Evolutionary conservation across 2,888 invertebrate species (phyloP), one percentile per base, ranked within the genome.

Genomic region (Meteorus cinctellus): DNA sequence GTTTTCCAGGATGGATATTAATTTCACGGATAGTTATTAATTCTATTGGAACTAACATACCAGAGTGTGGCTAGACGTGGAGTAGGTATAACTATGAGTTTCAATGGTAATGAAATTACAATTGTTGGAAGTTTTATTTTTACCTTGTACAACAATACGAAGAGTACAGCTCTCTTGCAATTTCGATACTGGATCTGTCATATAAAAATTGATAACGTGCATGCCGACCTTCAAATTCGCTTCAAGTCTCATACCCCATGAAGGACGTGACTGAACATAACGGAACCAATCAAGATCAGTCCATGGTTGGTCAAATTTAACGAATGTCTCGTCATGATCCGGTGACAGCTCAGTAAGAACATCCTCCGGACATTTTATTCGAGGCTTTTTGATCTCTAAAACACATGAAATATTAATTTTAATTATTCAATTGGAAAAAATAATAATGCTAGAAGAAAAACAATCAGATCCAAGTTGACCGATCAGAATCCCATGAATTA

Each of bases 281-380:
- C 91, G 90, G 77, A 86, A 88, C 90, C 91, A 91, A 85, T 91
- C 91, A 62, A 92, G 90, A 84, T 92, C 91, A 59, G 92, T 91
- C 76, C 90, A 90, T 4, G 92, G 92, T 77, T 90, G 90, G 68
- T 91, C 90, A 79, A 92, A 90, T 59, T 89, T 89, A 59, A 92
- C 90, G 82, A 90, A 89, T 2, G 90, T 90, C 73, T 89, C 89
- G 77, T 87, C 89, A 78, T 90, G 87, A 66, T 90, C 89, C 5
- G 90, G 89, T 19, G 90, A 86, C 62, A 92, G 80, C 75, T 91
- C 89, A 8, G 91, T 87, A 24, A 86, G 83, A 69, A 92, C 89
- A 80, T 92, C 90, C 60, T 89, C 87, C 2, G 92, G 92, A 81
- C 92, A 92, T 80, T 90, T 90, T 74, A 92, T 88, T 81, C 90